A percentile compares a stretch with the other conserved stretches of the same genome.
These are phyloP conservation scores for Drosophila nannoptera DNA, from an alignment of 1,140 invertebrate species.

Conservation along the genomic window DNA sequence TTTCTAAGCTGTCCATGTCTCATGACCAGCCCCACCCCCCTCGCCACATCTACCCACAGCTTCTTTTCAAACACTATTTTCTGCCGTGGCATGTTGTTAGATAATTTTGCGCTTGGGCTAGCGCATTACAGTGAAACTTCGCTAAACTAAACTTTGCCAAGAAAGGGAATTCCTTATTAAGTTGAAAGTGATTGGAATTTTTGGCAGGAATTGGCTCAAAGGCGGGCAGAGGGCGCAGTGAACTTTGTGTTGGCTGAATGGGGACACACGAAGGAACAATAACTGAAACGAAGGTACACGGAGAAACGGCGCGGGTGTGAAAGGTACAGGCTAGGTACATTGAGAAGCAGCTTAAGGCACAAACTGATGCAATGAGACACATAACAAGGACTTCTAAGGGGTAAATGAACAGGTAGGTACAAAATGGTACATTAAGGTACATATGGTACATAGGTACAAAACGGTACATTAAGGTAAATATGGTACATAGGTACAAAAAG, in stretches of 20 bases:
- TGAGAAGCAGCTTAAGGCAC: no score
- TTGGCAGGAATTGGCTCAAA: background rate
- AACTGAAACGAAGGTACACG: no score
- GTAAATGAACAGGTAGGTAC: background rate
- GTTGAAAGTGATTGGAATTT: background rate
- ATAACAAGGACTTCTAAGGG: no score
- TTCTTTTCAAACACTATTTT: background rate
- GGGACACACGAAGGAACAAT: no score
- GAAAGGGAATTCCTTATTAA: background rate
- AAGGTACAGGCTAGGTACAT: background rate
- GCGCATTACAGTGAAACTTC: slow-evolving; percentile 32
- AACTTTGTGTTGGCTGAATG: background rate
- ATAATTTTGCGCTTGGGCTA: slow-evolving; percentile 62
- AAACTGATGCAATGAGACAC: no score
- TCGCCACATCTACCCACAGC: background rate
- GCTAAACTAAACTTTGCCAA: slow-evolving; percentile 5
- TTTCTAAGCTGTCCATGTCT: slow-evolving; percentile 25
- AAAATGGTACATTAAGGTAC: background rate
- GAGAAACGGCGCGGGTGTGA: no score
- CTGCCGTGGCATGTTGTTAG: slow-evolving; percentile 50
- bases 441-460: background rate
- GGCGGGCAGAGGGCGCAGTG: background rate
- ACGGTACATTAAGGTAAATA: no score
- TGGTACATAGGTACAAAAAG: no score
- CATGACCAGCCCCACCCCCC: background rate